Evolutionary conservation across 2,797 vertebrate genomes (phyloP), one percentile per base, ranked within the genome.

Genomic region (Propithecus deckenii): DNA sequence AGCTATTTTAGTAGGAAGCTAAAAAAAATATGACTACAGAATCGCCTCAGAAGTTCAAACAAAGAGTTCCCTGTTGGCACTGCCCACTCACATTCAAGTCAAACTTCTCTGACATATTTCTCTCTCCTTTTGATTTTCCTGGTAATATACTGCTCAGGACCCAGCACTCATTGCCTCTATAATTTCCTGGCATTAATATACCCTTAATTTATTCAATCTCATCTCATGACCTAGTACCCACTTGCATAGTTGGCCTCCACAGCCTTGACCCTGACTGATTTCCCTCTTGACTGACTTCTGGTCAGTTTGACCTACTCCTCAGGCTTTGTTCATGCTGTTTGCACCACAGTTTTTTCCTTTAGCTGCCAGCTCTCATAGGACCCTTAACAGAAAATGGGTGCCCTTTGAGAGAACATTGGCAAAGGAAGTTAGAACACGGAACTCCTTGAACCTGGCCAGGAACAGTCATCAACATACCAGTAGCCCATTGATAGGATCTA

Each of bases 401-500:
- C 15, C 43, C 2, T 93, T 69, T 65, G 46, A 87, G 48, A 88
- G 15, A 17, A 25, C 11, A 55, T 0, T 59, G 48, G 38, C 6
- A 30, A 81, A 85, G 7, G n/a, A 86, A 57, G n/a, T 72, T 59
- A 61, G 32, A 75, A n/a, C 50, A 43, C 4, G 25, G 48, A 59
- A 61, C 30, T 71, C 55, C 30, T n/a, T 32, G 23, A 22, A 43
- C 61, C 2, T n/a, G n/a, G n/a, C n/a, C 3, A 32, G 43, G 9
- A 28, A 71, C 2, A 25, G 30, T 7, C 1, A 2, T n/a, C 17
- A 30, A 84, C 0, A 9, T 12, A 5, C 4, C 30, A 41, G 25
- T 23, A 55, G 22, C 50, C 57, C 50, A 32, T 32, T 69, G n/a
- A 65, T 65, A 18, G 0, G 15, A 17, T 32, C 30, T n/a, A 18